Base-by-base conservation (phyloP, 2,888 invertebrate species). In the Plemyria rubiginata region DNA sequence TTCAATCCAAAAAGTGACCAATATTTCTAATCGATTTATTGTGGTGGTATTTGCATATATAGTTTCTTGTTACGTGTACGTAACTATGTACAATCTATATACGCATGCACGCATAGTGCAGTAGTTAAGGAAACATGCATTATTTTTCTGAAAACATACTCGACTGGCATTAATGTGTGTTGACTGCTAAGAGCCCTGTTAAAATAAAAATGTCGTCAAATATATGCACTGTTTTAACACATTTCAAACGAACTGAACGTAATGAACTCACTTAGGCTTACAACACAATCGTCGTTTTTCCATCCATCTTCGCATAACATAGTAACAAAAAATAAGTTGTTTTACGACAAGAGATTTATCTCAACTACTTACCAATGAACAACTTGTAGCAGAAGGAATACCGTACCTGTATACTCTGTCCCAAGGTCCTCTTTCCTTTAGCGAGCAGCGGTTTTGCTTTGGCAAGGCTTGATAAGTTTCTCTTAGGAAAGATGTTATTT, bases 401-500 rank as follows among this genome's bases (percentile, higher is more conserved):
- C n/a, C 80, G 79, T 91, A 94, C 94, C 95, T 96, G 87, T 96
- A 97, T 59, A 96, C 94, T 75, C 96, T 94, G 80, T 97, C 97
- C 97, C 97, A 97, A 12, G 97, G 96, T 13, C 96, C 96, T 71
- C 96, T 94, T 84, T 97, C 97, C 82, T 96, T 96, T 45, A 95
- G 94, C 61, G 95, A 94, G 15, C 95, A 87, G 70, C 95, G 94
- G 58, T 94, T 94, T 0, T 95, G 94, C 75, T 97, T 97, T 0
- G 97, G 97, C 62, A 97, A 84, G 32, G 95, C 95, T 82, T 98
- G 98, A 87, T 99, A 99, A 0, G 99, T 98, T 90, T 99, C 99
- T 13, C 99, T 94, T 56, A 99, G 93, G 86, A 99, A 99, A 0
- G 99, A 95, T 0, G 99, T 99, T 61, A 99, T 98, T 94, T 99